Conservation (phyloP, 2,113 vertebrate genomes). For the Neoarius graeffei region DNA sequence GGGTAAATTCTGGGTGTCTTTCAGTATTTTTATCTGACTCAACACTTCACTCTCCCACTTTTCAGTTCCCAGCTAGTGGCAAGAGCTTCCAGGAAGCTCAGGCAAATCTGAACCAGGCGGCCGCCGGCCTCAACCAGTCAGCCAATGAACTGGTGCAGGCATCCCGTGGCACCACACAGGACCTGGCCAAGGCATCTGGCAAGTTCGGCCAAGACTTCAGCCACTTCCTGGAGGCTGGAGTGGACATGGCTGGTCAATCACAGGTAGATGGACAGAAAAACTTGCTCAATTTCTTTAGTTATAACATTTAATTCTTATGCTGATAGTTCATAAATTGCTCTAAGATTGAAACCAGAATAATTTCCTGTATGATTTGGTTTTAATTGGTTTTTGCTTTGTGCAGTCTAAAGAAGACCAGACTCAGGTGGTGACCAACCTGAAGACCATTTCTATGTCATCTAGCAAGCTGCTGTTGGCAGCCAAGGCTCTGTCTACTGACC, state of each 20-base stretch:
- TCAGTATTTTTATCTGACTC: neutral
- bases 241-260: conserved; percentile 95
- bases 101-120: conserved; percentile 86
- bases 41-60: neutral
- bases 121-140: conserved; percentile 90
- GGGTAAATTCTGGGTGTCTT: neutral
- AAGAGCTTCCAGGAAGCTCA: conserved; percentile 95
- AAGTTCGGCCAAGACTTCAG: conserved; percentile 95
- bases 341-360: neutral
- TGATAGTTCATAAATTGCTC: neutral
- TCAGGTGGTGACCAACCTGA: conserved; percentile 94
- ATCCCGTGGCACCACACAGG: conserved; percentile 89
- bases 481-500: conserved; percentile 93
- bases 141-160: conserved; percentile 95
- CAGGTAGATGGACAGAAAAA: conserved; percentile 69
- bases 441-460: conserved; percentile 98
- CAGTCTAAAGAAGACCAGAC: conserved; percentile 91
- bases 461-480: conserved; percentile 93
- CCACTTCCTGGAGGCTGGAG: conserved; percentile 90
- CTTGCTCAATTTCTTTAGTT: neutral
- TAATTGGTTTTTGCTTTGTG: conserved; percentile 21
- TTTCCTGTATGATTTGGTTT: neutral
- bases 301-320: neutral
- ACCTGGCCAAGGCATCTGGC: conserved; percentile 87
- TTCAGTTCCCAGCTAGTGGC: conserved; percentile 88